Evolutionary conservation across 2,888 invertebrate species (phyloP).

Genomic region (Latrodectus hesperus): DNA sequence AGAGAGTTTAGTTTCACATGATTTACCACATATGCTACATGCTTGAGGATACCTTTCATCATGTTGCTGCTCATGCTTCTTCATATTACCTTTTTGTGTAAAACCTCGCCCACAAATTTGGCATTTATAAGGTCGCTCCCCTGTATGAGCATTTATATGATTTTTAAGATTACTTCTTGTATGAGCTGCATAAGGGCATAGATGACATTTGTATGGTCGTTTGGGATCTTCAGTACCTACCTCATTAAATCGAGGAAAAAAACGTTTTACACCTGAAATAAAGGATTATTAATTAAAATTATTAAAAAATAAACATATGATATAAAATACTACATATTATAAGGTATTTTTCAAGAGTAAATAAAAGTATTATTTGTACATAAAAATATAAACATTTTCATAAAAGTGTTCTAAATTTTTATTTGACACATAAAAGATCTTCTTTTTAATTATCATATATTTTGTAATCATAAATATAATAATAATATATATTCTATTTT

Average conservation of each 20-base stretch:
- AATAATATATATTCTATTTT: no score
- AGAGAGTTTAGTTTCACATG: conserved; percentile 47
- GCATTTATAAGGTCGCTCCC: conserved; percentile 64
- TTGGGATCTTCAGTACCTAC: conserved; percentile 47
- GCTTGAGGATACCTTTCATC: conserved; percentile 50
- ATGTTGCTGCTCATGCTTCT: conserved; percentile 61
- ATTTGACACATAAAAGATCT: no score
- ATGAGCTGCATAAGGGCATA: conserved; percentile 63
- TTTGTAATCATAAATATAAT: no score
- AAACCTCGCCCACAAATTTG: conserved; percentile 59
- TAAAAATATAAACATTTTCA: no score
- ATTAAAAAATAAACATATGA: background rate
- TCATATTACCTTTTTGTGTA: conserved; percentile 64
- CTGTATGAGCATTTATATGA: conserved; percentile 67
- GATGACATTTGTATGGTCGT: conserved; percentile 63
- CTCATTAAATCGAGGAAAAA: conserved; percentile 29
- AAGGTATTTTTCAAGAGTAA: no score
- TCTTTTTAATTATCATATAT: no score
- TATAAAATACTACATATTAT: no score
- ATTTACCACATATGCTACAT: conserved; percentile 52
- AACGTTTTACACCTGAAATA: background rate
- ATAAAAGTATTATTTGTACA: no score
- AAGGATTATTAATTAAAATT: background rate
- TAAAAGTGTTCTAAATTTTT: no score
- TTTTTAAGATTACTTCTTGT: conserved; percentile 56